Evolutionary conservation across 1,140 invertebrate species (phyloP).

Genomic region (Hydropsyche tenuis): DNA sequence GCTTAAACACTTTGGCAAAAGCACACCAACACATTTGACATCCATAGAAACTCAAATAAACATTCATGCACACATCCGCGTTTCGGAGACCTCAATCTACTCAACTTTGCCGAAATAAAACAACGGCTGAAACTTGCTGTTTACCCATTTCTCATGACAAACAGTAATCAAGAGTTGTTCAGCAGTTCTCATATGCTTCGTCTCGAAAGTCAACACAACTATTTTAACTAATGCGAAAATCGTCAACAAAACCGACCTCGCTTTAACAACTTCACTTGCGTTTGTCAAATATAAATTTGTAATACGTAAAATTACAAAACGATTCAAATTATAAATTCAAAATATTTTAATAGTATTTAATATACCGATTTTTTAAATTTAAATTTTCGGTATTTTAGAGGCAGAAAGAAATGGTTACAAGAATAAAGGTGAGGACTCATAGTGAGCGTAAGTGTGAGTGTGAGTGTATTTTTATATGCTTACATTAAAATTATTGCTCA

Average conservation of each 20-base stretch:
- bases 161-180: constrained; percentile 24
- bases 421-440: no score
- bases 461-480: no score
- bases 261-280: no score
- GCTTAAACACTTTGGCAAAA: background rate
- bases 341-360: no score
- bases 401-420: no score
- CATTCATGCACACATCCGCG: background rate
- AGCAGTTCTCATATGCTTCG: constrained; percentile 12
- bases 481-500: no score
- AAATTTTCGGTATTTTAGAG: no score
- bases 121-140: constrained; percentile 18
- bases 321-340: no score
- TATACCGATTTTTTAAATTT: no score
- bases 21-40: background rate
- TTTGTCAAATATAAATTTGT: no score
- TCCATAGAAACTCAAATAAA: background rate
- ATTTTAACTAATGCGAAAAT: constrained; percentile 26
- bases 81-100: background rate
- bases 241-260: constrained; percentile 5
- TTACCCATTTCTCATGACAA: constrained; percentile 27
- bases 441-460: no score
- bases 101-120: constrained; percentile 23
- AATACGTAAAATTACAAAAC: no score
- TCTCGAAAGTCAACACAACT: constrained; percentile 21